Evolutionary conservation across 1,140 invertebrate genomes (phyloP).

Genomic region (Chironomus striatipennis): DNA sequence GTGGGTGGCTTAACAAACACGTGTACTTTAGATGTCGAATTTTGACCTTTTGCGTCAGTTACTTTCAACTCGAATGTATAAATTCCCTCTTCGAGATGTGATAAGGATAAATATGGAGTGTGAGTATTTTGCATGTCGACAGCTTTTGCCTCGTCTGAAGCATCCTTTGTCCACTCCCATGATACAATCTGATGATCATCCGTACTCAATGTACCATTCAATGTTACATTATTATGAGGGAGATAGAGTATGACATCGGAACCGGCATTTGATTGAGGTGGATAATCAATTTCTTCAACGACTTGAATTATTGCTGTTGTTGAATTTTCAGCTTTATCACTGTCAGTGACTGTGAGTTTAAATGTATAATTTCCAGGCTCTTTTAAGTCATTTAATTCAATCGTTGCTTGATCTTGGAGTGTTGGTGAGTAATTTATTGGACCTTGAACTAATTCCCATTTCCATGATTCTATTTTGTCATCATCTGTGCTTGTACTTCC

Average conservation of each 20-base stretch:
- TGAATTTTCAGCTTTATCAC: constrained; percentile 76
- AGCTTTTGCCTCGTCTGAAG: constrained; percentile 74
- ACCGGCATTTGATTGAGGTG: constrained; percentile 83
- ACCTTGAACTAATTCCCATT: constrained; percentile 85
- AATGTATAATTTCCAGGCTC: constrained; percentile 88
- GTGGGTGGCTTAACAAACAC: constrained; percentile 88
- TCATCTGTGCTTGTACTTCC: constrained; percentile 66
- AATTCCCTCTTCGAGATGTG: constrained; percentile 85
- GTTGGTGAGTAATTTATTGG: constrained; percentile 75
- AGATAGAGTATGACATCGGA: constrained; percentile 84
- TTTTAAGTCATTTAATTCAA: constrained; percentile 70
- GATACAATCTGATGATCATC: constrained; percentile 87
- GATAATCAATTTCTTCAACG: constrained; percentile 86
- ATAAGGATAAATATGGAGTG: constrained; percentile 69
- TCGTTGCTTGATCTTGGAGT: constrained; percentile 67
- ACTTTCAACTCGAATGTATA: constrained; percentile 92
- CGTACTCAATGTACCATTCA: constrained; percentile 83
- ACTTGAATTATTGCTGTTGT: constrained; percentile 85
- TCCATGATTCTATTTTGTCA: constrained; percentile 73
- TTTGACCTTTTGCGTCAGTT: constrained; percentile 80
- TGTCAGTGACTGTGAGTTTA: constrained; percentile 87
- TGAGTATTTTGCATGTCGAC: constrained; percentile 91
- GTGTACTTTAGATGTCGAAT: constrained; percentile 73
- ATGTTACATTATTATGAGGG: constrained; percentile 76
- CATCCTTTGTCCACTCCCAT: constrained; percentile 92